Conservation (phyloP, 2,797 vertebrate species). For the Liparis tanakae region DNA sequence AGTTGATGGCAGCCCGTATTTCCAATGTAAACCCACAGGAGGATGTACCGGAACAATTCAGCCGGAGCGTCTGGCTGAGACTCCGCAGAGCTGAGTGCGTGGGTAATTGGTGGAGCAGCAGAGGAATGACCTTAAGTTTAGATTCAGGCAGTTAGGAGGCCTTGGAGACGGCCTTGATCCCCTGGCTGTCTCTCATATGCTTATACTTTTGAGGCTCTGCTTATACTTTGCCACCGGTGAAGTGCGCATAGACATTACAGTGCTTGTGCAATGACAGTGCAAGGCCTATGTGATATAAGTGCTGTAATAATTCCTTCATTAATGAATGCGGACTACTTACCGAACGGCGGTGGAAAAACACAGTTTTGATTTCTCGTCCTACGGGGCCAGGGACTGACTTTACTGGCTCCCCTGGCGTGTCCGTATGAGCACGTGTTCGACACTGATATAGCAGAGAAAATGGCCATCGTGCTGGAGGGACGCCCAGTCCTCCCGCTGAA, state of each 20-base stretch:
- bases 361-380: constrained; percentile 31
- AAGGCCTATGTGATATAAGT: constrained; percentile 38
- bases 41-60: constrained; percentile 79
- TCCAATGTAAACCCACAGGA: constrained; percentile 76
- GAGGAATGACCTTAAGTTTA: constrained; percentile 82
- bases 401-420: constrained; percentile 30
- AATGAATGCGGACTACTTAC: constrained; percentile 23
- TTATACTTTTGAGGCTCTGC: constrained; percentile 56
- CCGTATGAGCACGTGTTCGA: constrained; percentile 33
- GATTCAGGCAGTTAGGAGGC: constrained; percentile 76
- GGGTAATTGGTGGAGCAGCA: constrained; percentile 77
- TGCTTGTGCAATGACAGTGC: constrained; percentile 44
- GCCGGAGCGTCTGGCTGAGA: constrained; percentile 72
- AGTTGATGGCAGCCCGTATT: constrained; percentile 68
- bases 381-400: constrained; percentile 4
- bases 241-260: constrained; percentile 34
- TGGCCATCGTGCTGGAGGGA: constrained; percentile 43
- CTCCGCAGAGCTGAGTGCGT: constrained; percentile 70
- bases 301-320: constrained; percentile 38
- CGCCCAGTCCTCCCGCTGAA: constrained; percentile 26
- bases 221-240: constrained; percentile 46
- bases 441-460: constrained; percentile 26
- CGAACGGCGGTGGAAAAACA: constrained; percentile 22
- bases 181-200: constrained; percentile 65
- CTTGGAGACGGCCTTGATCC: constrained; percentile 73